Evolutionary conservation across 2,797 vertebrate genomes (phyloP), one percentile per base, ranked within the genome.

Genomic region (Chaunax sp.): DNA sequence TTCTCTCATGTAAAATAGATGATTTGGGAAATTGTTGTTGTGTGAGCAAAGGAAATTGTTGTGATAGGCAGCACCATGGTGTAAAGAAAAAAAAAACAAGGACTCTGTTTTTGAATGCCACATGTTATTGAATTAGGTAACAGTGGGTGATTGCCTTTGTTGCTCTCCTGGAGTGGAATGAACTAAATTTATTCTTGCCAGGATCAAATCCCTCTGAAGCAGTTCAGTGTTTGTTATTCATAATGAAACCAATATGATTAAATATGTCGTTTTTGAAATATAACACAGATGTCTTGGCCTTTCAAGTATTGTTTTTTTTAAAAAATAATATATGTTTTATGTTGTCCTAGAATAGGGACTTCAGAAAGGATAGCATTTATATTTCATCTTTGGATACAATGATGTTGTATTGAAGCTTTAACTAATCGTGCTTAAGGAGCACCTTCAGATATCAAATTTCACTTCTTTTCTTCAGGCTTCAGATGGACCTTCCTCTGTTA

Each of bases 51-150:
- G 56, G 65, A 37, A 33, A 70, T 16, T 40, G 28, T 9, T 30
- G 10, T 37, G 35, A 14, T 37, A 12, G 6, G 35, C 35, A 0
- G 13, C 1, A 37, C 35, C 5, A 13, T 14, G 13, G 35, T 37
- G 11, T 12, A 14, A 37, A 30, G 3, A 30, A 30, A 30, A 30
- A 35, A 9, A 35, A 35, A 35, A 9, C 38, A 6, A 40, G 15
- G 2, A 16, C 14, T 40, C 14, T 40, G 19, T 69, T 81, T 71
- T 79, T 57, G 25, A 74, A 62, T 58, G 52, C 13, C 50, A 25
- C 58, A 46, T 76, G 47, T 49, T 44, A 64, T 59, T 77, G 45
- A 85, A 73, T 78, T 49, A 67, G 40, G 15, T n/a, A 28, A 64
- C 33, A 1, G 2, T 11, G n/a, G 25, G 20, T 41, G 63, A 40